These are phyloP conservation scores for Thumatha senex DNA, from an alignment of 2,888 invertebrate genomes.

Conservation along the genomic window DNA sequence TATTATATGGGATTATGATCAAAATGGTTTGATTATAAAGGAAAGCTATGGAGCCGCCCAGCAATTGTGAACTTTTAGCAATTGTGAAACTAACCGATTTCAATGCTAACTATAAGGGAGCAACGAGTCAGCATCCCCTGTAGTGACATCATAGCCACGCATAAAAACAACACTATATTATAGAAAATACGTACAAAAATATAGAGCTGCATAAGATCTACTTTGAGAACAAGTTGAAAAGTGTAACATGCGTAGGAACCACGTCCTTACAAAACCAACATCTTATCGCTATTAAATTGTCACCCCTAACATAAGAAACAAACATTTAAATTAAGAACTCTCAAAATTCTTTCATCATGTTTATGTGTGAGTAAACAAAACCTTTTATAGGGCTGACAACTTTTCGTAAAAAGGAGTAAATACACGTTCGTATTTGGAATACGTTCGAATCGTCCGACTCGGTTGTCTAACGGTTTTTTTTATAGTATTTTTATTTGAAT, in stretches of 20 bases:
- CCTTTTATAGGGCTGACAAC: slow-evolving; percentile 6
- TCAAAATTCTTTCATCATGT: not conserved
- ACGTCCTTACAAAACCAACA: too few relatives aligned
- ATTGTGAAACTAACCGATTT: too few relatives aligned
- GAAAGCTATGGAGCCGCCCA: too few relatives aligned
- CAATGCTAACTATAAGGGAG: too few relatives aligned
- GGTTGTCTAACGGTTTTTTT: slow-evolving; percentile 1
- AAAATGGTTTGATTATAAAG: not conserved
- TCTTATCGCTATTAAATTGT: not conserved
- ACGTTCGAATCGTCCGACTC: not conserved
- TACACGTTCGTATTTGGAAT: slow-evolving; percentile 1
- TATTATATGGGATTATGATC: slow-evolving; percentile 1
- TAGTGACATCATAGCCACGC: too few relatives aligned
- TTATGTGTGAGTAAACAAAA: slow-evolving; percentile 4
- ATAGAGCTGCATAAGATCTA: too few relatives aligned
- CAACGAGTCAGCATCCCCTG: too few relatives aligned
- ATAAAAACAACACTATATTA: too few relatives aligned
- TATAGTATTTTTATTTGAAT: not conserved
- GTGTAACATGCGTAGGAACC: too few relatives aligned
- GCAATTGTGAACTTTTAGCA: too few relatives aligned
- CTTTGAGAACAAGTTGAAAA: too few relatives aligned
- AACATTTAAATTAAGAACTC: slow-evolving; percentile 5
- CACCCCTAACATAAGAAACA: not conserved
- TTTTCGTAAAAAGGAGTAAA: slow-evolving; percentile 1
- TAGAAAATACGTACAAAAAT: too few relatives aligned